Evolutionary conservation across 2,888 invertebrate species (phyloP), one percentile per base, ranked within the genome.

Genomic region (Lamproptera curius): DNA sequence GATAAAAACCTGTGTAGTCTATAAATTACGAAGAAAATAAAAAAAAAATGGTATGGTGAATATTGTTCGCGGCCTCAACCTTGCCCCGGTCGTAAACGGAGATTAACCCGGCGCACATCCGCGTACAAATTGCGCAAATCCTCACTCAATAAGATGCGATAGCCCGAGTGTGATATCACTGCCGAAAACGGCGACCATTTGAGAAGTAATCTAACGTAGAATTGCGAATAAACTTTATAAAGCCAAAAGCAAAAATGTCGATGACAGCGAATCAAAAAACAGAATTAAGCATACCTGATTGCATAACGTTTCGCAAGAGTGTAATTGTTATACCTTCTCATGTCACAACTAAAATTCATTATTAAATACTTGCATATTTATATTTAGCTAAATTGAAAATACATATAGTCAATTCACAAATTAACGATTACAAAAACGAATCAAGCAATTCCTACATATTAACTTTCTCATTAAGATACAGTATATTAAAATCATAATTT

Each of bases 21-120:
- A 76, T 77, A 76, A 79, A 76, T 75, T 70, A 71, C 58, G 56
- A 55, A 60, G 56, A 63, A 68, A 72, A 70, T 75, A 70, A 75
- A 73, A 71, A n/a, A 67, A 67, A 31, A 39, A 42, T 15, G 16
- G 15, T 34, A 34, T 4, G 33, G 33, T 20, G 37, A 47, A 42
- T 42, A 16, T 31, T 64, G 67, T 65, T 52, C 53, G 61, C 65
- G 59, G 62, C 62, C 52, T 57, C 56, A 63, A 63, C 62, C 64
- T 69, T 70, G 67, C 63, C 67, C 53, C 55, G 54, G 54, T 73
- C 64, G 62, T 71, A 65, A 70, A 71, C 52, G 52, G 51, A 52
- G 57, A 61, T 60, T 58, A 56, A 56, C 42, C 52, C 37, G 31
- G 4, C 9, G 35, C 43, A 46, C 17, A 42, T 46, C 46, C 42